Percentiles rank a stretch among this genome's conserved stretches.
phyloP scores from a whole-genome alignment of 2,113 vertebrate genomes.

The Lampris incognitus region DNA sequence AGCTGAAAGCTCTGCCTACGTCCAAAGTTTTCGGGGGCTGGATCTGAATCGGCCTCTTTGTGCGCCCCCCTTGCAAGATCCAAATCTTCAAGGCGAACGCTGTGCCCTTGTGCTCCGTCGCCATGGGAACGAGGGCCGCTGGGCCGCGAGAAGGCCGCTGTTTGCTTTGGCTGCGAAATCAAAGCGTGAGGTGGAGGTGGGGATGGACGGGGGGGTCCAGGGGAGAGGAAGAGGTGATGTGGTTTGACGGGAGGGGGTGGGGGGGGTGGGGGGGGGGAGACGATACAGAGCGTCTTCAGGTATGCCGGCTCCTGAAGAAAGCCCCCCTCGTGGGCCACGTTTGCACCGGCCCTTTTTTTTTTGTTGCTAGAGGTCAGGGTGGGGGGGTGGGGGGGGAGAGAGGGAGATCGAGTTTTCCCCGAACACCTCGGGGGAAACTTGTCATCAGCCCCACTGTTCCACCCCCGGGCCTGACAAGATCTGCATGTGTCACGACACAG shows the following conservation, averaged over 20 bases:
- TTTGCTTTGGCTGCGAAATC: slow-evolving; percentile 86
- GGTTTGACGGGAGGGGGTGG: slow-evolving; percentile 51
- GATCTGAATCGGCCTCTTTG: slow-evolving; percentile 86
- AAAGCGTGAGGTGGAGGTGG: slow-evolving; percentile 73
- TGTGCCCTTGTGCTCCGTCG: slow-evolving; percentile 65
- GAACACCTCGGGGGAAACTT: slow-evolving; percentile 62
- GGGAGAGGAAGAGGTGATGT: slow-evolving; percentile 59
- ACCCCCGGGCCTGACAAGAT: slow-evolving; percentile 70
- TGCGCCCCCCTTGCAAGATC: slow-evolving; percentile 77
- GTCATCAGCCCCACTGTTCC: slow-evolving; percentile 59
- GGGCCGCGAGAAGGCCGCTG: slow-evolving; percentile 71
- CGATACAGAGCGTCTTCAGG: slow-evolving; percentile 71
- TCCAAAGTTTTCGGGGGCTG: slow-evolving; percentile 51
- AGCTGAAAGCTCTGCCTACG: slow-evolving; percentile 73
- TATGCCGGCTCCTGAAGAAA: slow-evolving; percentile 51
- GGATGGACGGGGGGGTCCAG: slow-evolving; percentile 46
- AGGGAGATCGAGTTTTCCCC: slow-evolving; percentile 58
- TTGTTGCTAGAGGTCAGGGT: no score
- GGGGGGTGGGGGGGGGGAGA: slow-evolving; percentile 53
- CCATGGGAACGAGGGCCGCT: slow-evolving; percentile 74
- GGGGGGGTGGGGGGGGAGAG: no score
- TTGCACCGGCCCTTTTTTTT: no score
- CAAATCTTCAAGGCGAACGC: slow-evolving; percentile 81
- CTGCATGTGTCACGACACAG: slow-evolving; percentile 52
- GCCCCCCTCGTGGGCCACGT: no score